Evolutionary conservation across 2,113 vertebrate genomes (phyloP).

Genomic region (Peromyscus maniculatus): DNA sequence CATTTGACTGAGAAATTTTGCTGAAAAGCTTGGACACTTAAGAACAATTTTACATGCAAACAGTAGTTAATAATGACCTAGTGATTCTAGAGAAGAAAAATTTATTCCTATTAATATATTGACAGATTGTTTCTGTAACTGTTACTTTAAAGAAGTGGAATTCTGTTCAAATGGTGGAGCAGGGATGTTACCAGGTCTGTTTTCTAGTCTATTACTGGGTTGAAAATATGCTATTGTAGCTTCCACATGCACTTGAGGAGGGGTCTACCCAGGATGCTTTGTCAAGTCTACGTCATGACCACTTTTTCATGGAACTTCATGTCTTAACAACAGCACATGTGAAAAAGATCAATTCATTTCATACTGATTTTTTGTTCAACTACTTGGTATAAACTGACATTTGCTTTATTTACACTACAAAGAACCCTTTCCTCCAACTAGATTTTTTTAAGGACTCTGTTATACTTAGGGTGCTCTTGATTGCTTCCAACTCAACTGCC

Average conservation of each 20-base stretch:
- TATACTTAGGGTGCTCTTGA: not conserved
- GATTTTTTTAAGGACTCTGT: not conserved
- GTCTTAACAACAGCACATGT: not conserved
- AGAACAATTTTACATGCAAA: not conserved
- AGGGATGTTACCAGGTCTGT: not conserved
- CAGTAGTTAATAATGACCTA: not conserved
- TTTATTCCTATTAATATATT: not conserved
- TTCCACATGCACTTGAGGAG: not conserved
- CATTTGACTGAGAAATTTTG: not conserved
- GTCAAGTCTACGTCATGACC: not conserved
- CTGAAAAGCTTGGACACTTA: not conserved
- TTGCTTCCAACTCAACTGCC: not conserved
- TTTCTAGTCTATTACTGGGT: not conserved
- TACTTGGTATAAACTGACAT: not conserved
- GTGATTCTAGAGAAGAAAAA: not conserved
- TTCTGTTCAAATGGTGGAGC: not conserved
- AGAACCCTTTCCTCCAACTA: not conserved
- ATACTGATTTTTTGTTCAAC: not conserved
- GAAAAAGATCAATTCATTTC: not conserved
- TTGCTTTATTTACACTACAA: conserved; percentile 4
- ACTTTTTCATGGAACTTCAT: not conserved
- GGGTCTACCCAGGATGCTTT: not conserved
- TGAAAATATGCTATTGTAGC: not conserved
- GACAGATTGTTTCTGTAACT: not conserved
- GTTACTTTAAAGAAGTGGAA: not conserved